Evolutionary conservation across 1,140 invertebrate genomes (phyloP), one percentile per base, ranked within the genome.

Genomic region (Ylistrum balloti): DNA sequence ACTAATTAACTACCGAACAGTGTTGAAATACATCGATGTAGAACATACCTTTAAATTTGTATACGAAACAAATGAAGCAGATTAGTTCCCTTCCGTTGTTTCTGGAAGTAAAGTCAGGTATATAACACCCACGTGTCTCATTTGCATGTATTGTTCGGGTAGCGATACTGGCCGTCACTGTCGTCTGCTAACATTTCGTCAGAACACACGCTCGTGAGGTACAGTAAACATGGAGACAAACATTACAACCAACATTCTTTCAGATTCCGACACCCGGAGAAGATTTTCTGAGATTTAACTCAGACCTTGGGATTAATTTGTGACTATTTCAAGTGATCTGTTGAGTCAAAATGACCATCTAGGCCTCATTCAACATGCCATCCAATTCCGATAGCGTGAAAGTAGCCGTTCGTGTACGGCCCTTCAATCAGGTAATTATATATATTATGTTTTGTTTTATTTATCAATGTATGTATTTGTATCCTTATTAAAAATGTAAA

Each of bases 331-430:
- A 74, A 28, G 56, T 74, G 56, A 28, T 74, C 56, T n/a, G n/a
- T 3, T 74, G 9, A n/a, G n/a, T n/a, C n/a, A 28, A 28, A 74
- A n/a, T n/a, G 56, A n/a, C n/a, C 56, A n/a, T 28, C 56, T 74
- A 45, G 17, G 41, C 56, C n/a, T 74, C 22, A 3, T 74, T 28
- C 22, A 86, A 89, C n/a, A 94, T 94, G 93, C 93, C 93, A 33
- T 91, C 90, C 17, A 88, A 87, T 33, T 90, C 92, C 17, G 97
- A 97, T 92, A 97, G 97, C 92, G 95, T 97, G 0, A 96, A 97
- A 92, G 97, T 97, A n/a, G 97, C 97, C 7, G 97, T 97, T 2
- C 93, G 97, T 86, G 97, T 97, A 17, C 94, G 97, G 85, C 97
- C 97, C 74, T 97, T 97, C 95, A 97, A 93, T 89, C 94, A 94